Percentiles rank a stretch among this genome's conserved stretches.
phyloP scores from a whole-genome alignment of 1,140 invertebrate species.

The Brachionus manjavacas region DNA sequence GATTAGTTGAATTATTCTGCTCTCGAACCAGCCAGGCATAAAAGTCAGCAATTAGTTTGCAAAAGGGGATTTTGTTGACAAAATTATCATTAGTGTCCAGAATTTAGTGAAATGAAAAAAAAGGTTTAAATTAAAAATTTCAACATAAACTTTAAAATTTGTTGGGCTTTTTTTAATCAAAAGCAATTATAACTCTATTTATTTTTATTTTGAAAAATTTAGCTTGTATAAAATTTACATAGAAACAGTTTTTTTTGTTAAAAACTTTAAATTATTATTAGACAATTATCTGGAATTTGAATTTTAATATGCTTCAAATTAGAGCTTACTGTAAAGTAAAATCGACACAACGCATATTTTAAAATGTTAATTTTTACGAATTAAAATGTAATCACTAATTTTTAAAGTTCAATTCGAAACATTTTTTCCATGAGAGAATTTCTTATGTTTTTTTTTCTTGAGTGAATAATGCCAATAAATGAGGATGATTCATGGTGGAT shows the following conservation, averaged over 20 bases:
- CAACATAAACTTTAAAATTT: background rate
- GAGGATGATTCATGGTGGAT: background rate
- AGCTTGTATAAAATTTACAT: background rate
- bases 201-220: background rate
- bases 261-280: background rate
- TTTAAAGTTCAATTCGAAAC: background rate
- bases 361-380: background rate
- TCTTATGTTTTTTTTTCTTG: background rate
- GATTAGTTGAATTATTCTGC: background rate
- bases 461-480: background rate
- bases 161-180: background rate
- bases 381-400: background rate
- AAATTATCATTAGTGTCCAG: background rate
- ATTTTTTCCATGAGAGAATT: background rate
- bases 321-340: background rate
- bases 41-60: background rate
- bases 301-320: constrained; percentile 1
- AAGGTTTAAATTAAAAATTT: background rate
- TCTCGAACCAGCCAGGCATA: background rate
- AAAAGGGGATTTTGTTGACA: background rate
- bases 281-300: background rate
- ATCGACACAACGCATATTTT: background rate
- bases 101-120: background rate
- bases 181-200: background rate
- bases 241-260: background rate